Evolutionary conservation across 2,113 vertebrate species (phyloP).

Genomic region (Heptranchias perlo): DNA sequence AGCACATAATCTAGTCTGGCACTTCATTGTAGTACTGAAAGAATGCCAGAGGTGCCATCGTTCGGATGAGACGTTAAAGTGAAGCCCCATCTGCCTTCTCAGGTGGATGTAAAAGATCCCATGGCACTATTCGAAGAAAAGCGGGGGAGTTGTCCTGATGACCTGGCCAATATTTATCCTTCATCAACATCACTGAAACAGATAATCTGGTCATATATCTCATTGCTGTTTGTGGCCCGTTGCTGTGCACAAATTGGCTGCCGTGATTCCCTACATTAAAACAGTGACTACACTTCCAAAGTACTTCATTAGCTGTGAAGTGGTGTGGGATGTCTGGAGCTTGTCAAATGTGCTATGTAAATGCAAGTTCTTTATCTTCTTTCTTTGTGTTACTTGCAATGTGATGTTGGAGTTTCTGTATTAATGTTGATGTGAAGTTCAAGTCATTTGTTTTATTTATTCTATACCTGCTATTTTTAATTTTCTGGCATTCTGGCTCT

Average conservation of each 20-base stretch:
- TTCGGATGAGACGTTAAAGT: background rate
- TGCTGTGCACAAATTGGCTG: too few species aligned
- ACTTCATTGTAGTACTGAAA: background rate
- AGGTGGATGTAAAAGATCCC: too few species aligned
- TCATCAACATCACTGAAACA: background rate
- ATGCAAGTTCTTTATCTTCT: background rate
- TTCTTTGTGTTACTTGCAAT: background rate
- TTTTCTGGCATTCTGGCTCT: background rate
- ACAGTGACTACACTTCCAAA: background rate
- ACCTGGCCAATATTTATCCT: background rate
- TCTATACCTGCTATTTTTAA: background rate
- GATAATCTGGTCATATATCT: too few species aligned
- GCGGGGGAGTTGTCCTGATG: background rate
- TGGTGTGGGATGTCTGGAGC: background rate
- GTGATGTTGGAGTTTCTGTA: background rate
- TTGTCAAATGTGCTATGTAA: background rate
- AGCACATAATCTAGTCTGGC: background rate
- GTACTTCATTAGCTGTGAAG: background rate
- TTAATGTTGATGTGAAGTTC: background rate
- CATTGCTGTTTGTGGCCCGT: too few species aligned
- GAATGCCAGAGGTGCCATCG: background rate
- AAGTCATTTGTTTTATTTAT: background rate
- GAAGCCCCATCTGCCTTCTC: background rate
- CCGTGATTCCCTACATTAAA: too few species aligned
- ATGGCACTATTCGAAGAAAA: background rate